Percentiles rank a stretch among this genome's conserved stretches.
phyloP scores from a whole-genome alignment of 2,113 vertebrate genomes.

The Panthera uncia region DNA sequence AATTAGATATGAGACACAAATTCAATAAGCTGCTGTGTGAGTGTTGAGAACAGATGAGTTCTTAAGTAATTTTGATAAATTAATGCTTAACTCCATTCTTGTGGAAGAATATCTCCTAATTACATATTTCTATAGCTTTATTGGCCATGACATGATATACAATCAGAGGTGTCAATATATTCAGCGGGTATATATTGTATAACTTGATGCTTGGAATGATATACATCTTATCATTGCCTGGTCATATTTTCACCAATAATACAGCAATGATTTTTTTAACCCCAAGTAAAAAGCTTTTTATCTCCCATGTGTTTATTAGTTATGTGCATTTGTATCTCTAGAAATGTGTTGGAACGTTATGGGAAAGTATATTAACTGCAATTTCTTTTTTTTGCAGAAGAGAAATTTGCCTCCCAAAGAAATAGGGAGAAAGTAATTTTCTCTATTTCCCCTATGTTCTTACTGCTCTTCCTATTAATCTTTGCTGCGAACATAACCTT shows the following conservation, averaged over 20 bases:
- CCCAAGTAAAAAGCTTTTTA: not conserved
- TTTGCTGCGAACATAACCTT: not conserved
- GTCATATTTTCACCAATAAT: not conserved
- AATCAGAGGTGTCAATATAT: constrained; percentile 55
- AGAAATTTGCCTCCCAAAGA: constrained; percentile 5
- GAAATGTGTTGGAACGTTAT: not conserved
- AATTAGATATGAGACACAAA: constrained; percentile 71
- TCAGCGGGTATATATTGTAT: not conserved
- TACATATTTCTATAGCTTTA: constrained; percentile 67
- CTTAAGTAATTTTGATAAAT: constrained; percentile 74
- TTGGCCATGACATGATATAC: constrained; percentile 54
- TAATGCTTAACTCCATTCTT: constrained; percentile 60
- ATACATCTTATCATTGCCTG: not conserved
- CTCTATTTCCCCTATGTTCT: not conserved
- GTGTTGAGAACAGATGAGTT: constrained; percentile 51
- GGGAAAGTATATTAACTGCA: not conserved
- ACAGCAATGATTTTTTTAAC: not conserved
- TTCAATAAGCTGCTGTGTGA: constrained; percentile 60
- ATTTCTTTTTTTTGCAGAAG: not conserved
- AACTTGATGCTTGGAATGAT: not conserved
- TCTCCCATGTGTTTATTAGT: not conserved
- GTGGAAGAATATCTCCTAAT: constrained; percentile 65
- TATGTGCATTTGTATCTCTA: not conserved
- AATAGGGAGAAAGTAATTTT: not conserved
- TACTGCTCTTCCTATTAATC: not conserved